Conservation (phyloP, 2,888 invertebrate species). For the Fragum sueziense region DNA sequence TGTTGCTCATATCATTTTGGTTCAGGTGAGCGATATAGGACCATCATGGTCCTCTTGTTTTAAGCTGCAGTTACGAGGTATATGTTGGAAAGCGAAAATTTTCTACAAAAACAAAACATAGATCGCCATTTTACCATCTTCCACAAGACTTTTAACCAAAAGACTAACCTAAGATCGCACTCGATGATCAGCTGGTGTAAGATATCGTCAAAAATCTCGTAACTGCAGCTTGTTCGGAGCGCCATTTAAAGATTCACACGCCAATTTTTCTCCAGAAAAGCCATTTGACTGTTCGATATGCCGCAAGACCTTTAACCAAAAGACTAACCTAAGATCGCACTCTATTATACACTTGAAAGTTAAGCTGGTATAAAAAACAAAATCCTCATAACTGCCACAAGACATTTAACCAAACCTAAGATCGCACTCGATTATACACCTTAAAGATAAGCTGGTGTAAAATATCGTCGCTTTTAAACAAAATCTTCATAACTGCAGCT, state of each 20-base stretch:
- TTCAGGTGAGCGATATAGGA: too few relatives aligned
- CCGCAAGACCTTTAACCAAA: conserved; percentile 12
- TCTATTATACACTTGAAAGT: not conserved
- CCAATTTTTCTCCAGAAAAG: conserved; percentile 45
- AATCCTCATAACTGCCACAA: conserved; percentile 1
- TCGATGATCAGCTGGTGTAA: not conserved
- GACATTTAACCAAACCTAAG: conserved; percentile 11
- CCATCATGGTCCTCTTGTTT: too few relatives aligned
- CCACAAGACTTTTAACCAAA: not conserved
- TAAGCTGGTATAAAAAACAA: too few relatives aligned
- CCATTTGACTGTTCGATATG: conserved; percentile 28
- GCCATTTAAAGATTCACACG: conserved; percentile 43
- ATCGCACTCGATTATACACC: not conserved
- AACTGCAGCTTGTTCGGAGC: not conserved
- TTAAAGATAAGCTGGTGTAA: conserved; percentile 8
- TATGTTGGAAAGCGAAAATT: not conserved
- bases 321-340: not conserved
- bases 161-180: conserved; percentile 11
- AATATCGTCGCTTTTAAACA: too few relatives aligned
- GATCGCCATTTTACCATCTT: not conserved
- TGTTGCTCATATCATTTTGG: too few relatives aligned
- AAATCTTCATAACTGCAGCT: too few relatives aligned
- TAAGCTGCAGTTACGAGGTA: too few relatives aligned
- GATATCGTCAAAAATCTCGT: not conserved
- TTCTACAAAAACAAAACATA: conserved; percentile 2